A percentile compares a stretch with the other conserved stretches of the same genome.
Conservation (phyloP, 1,140 invertebrate genomes). For the Mizuhopecten yessoensis region DNA sequence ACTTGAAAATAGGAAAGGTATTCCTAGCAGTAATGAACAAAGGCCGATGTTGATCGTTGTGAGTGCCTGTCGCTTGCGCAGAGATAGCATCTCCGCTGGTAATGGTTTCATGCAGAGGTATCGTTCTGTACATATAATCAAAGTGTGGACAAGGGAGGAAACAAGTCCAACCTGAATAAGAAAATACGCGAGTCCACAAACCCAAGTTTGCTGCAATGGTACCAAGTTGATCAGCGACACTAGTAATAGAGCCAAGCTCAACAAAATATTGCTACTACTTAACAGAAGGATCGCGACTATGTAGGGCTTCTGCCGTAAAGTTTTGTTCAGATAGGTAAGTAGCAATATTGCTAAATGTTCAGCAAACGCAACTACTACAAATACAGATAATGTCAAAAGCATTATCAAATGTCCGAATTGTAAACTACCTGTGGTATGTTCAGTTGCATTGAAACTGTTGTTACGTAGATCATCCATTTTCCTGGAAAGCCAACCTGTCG, state of each 20-base stretch:
- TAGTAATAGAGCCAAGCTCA: background rate
- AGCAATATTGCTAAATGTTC: background rate
- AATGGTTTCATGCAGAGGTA: background rate
- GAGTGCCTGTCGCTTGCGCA: background rate
- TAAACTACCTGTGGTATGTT: background rate
- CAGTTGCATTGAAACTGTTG: background rate
- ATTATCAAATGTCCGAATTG: background rate
- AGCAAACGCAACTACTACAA: background rate
- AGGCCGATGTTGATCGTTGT: background rate
- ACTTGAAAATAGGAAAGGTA: background rate
- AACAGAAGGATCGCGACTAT: background rate
- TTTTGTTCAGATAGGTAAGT: background rate
- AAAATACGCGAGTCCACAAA: background rate
- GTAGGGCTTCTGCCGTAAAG: background rate
- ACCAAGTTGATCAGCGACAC: background rate
- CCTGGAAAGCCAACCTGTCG: too few relatives aligned
- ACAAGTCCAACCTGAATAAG: background rate
- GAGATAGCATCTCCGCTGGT: background rate
- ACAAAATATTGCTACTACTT: background rate
- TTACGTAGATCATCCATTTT: background rate
- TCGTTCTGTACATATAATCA: conserved; percentile 15
- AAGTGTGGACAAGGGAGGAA: background rate
- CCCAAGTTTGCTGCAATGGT: background rate
- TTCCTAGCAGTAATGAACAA: background rate
- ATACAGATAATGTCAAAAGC: background rate